Conservation (phyloP, 1,140 invertebrate genomes). For the Heterodera carotae region DNA sequence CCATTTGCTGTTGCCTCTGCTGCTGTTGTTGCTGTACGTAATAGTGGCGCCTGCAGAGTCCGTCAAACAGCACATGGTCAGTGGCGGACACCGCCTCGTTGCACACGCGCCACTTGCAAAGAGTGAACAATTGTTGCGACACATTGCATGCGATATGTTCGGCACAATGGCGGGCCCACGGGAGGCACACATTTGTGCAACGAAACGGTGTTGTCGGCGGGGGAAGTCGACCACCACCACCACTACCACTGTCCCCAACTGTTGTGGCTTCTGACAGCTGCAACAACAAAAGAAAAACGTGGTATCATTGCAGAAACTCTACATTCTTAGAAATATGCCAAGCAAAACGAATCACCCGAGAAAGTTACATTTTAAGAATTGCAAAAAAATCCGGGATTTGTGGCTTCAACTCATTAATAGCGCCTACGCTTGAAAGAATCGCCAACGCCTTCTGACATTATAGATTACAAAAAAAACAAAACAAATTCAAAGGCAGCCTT, state of each 20-base stretch:
- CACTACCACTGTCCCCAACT: background rate
- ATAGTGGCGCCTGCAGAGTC: conserved; percentile 44
- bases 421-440: too few species aligned
- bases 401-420: too few species aligned
- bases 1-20: background rate
- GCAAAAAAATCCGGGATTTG: too few species aligned
- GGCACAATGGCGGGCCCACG: conserved; percentile 36
- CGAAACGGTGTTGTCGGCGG: background rate
- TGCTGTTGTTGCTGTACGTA: conserved; percentile 19
- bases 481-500: background rate
- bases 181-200: conserved; percentile 44
- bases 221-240: too few species aligned
- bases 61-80: conserved; percentile 41
- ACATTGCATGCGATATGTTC: conserved; percentile 48
- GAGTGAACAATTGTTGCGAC: conserved; percentile 44
- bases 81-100: conserved; percentile 25
- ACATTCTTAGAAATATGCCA: too few species aligned
- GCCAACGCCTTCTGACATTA: too few species aligned
- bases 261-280: background rate
- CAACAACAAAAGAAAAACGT: too few species aligned
- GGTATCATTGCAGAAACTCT: too few species aligned
- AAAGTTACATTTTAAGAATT: too few species aligned
- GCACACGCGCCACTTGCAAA: conserved; percentile 37
- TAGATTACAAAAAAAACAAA: background rate
- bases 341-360: too few species aligned